These are phyloP conservation scores for Callipepla squamata DNA, from an alignment of 2,113 vertebrate species.

Conservation along the genomic window DNA sequence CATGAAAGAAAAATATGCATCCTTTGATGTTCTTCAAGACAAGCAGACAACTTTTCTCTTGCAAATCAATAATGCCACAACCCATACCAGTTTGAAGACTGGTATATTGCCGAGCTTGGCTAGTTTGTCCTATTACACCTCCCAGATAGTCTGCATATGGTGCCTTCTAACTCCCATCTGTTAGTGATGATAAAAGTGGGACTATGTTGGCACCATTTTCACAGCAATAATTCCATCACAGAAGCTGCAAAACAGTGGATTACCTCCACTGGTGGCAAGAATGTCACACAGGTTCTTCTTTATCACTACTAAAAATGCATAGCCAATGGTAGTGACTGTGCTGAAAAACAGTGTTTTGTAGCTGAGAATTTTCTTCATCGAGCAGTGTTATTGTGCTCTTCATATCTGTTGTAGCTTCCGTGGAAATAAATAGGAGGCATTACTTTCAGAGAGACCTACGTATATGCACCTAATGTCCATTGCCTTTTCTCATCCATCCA, in stretches of 20 bases:
- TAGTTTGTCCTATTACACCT: neutral
- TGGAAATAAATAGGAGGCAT: too few relatives aligned
- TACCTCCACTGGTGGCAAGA: neutral
- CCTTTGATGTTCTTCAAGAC: too few relatives aligned
- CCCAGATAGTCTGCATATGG: neutral
- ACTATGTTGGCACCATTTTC: neutral
- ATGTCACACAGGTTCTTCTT: neutral
- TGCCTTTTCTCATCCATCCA: slow-evolving; percentile 4
- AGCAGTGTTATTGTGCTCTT: too few relatives aligned
- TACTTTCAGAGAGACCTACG: neutral
- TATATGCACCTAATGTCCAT: neutral
- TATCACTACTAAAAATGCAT: neutral
- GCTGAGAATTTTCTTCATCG: too few relatives aligned
- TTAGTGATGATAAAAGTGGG: neutral
- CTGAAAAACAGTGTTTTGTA: too few relatives aligned
- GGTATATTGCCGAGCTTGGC: neutral
- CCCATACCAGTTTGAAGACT: too few relatives aligned
- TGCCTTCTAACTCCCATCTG: neutral
- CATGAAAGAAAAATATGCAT: too few relatives aligned
- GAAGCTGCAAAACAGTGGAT: neutral
- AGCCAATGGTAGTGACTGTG: neutral
- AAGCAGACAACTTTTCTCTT: too few relatives aligned
- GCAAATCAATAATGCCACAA: too few relatives aligned
- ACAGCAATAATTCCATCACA: neutral
- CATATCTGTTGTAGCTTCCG: too few relatives aligned